phyloP scores from a whole-genome alignment of 2,797 vertebrate genomes.

The Columba guinea region DNA sequence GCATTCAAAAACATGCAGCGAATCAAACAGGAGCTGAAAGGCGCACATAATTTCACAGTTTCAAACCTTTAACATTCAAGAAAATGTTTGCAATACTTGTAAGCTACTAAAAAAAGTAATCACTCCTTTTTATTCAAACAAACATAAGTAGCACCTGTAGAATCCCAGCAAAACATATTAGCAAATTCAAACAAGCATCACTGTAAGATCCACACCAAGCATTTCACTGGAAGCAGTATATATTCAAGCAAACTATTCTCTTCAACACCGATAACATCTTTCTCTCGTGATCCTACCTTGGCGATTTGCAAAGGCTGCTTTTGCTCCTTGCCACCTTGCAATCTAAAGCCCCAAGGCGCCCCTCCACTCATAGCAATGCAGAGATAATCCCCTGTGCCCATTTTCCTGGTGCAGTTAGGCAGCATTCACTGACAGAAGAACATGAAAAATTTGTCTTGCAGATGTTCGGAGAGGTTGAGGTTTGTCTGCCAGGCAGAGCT shows the following conservation, averaged over 20 bases:
- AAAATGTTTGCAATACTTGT: background rate
- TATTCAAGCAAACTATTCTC: background rate
- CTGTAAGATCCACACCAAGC: background rate
- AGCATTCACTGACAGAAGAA: slow-evolving; percentile 32
- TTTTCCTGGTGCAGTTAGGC: slow-evolving; percentile 65
- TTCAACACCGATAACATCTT: background rate
- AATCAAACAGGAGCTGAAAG: slow-evolving; percentile 2
- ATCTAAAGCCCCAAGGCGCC: slow-evolving; percentile 93
- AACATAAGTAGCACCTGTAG: background rate
- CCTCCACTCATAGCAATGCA: slow-evolving; percentile 91
- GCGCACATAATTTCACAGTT: background rate
- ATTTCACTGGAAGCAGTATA: background rate
- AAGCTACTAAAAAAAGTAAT: background rate
- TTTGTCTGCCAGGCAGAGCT: slow-evolving; percentile 16
- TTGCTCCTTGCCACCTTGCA: slow-evolving; percentile 87
- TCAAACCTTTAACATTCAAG: background rate
- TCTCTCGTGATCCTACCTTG: slow-evolving; percentile 81
- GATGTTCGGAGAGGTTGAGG: slow-evolving; percentile 33
- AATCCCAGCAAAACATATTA: background rate
- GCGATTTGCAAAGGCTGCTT: slow-evolving; percentile 85
- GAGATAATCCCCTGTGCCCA: slow-evolving; percentile 94
- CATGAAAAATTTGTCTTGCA: slow-evolving; percentile 28
- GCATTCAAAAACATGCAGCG: background rate
- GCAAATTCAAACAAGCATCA: background rate
- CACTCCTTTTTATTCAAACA: background rate